Evolutionary conservation across 2,113 vertebrate genomes (phyloP), one percentile per base, ranked within the genome.

Genomic region (Stigmatopora nigra): DNA sequence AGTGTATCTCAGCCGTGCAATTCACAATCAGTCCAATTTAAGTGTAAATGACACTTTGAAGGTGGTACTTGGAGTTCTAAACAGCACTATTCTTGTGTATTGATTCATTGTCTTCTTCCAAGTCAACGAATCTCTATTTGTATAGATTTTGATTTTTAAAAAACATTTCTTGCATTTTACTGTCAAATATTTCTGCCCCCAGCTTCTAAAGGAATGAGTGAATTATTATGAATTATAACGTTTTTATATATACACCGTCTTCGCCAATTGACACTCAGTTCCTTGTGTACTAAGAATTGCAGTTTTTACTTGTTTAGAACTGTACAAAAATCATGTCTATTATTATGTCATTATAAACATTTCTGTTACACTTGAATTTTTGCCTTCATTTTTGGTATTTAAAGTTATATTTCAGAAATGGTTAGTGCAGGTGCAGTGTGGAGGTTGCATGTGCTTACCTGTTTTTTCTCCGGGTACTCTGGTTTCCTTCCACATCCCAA

Each of bases 261-360:
- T 90, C 89, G 91, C 91, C 59, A 69, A 60, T 89, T 87, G 90
- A 91, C 89, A 86, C 85, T 76, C 58, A 66, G 48, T 68, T 61
- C 77, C 51, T 89, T 53, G 90, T 84, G 76, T 83, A 72, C 71
- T 77, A 63, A 76, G 78, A 64, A 73, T 68, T 69, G 72, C 78
- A 67, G 64, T 79, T 79, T 68, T 35, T 73, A 71, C 49, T 82
- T 61, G 61, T 61, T 77, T 44, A 59, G 17, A 71, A 68, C 68
- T 78, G 67, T 88, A 79, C 84, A 80, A 69, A 87, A 77, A 82
- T 4, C 77, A 72, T 86, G 75, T 86, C 66, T 85, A 76, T 82
- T 85, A 76, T 82, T 79, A 76, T 70, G 73, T 81, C 82, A 77
- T 70, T 89, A 87, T 87, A 89, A 86, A 87, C 72, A 67, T 78